A percentile compares a stretch with the other conserved stretches of the same genome.
phyloP scores from a whole-genome alignment of 53 echinoderm and acorn worm genomes.

The Stichopus horrens region DNA sequence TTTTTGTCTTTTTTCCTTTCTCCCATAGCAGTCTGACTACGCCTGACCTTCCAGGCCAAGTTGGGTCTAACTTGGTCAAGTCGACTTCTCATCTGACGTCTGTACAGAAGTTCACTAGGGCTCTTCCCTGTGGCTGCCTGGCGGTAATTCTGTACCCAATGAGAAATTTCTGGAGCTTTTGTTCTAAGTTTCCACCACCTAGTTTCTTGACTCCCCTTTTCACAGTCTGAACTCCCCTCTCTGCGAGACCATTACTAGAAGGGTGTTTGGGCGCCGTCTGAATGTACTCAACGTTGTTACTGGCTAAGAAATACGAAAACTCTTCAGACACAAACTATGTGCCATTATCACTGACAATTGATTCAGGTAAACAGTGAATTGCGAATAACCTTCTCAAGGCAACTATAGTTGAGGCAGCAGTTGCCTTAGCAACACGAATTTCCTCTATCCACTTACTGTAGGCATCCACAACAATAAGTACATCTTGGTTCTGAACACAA shows the following conservation, averaged over 20 bases:
- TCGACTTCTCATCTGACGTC: slow-evolving; percentile 47
- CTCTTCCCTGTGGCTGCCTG: slow-evolving; percentile 50
- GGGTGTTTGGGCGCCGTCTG: slow-evolving; percentile 58
- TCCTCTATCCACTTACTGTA: slow-evolving; percentile 48
- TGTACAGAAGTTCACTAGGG: slow-evolving; percentile 57
- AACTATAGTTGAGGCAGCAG: slow-evolving; percentile 31
- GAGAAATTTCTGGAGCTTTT: slow-evolving; percentile 50
- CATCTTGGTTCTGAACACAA: slow-evolving; percentile 34
- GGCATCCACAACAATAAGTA: slow-evolving; percentile 45
- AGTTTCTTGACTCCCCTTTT: slow-evolving; percentile 49
- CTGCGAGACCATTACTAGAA: slow-evolving; percentile 50
- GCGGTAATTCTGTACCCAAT: slow-evolving; percentile 50
- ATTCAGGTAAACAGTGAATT: background rate
- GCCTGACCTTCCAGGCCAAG: slow-evolving; percentile 6
- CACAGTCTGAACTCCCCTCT: slow-evolving; percentile 55
- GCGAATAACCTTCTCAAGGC: slow-evolving; percentile 51
- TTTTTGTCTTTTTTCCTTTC: background rate
- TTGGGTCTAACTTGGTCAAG: slow-evolving; percentile 50
- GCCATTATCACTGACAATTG: slow-evolving; percentile 42
- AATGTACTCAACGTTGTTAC: slow-evolving; percentile 32
- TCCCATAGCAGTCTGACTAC: background rate
- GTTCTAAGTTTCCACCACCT: slow-evolving; percentile 35
- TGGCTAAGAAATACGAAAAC: slow-evolving; percentile 11
- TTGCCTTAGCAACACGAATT: background rate
- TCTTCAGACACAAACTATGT: slow-evolving; percentile 46